A percentile compares a stretch with the other conserved stretches of the same genome.
Evolutionary conservation across 2,797 vertebrate genomes (phyloP).

Genomic region (Rhyacichthys aspro): DNA sequence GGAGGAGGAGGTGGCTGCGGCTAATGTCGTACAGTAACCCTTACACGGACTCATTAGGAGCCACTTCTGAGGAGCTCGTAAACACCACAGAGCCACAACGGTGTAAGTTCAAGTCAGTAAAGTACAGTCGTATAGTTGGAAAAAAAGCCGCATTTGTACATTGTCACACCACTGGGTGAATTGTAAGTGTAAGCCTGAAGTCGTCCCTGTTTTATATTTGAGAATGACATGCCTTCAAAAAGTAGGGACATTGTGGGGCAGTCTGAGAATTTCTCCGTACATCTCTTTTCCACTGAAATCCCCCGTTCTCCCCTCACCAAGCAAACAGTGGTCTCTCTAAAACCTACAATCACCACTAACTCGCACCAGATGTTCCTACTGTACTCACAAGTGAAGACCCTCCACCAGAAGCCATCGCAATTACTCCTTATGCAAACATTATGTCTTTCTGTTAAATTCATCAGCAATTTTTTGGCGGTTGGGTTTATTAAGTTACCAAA

Average conservation of each 20-base stretch:
- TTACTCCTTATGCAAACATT: conserved; percentile 75
- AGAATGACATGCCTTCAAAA: conserved; percentile 37
- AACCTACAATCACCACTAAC: conserved; percentile 82
- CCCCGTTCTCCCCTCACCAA: conserved; percentile 64
- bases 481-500: conserved; percentile 40
- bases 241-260: conserved; percentile 37
- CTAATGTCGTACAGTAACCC: conserved; percentile 77
- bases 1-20: conserved; percentile 63
- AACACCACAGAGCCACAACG: conserved; percentile 74
- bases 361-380: conserved; percentile 83
- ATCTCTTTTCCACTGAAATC: conserved; percentile 52
- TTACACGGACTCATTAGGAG: conserved; percentile 75
- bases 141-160: too few species aligned
- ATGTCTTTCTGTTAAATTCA: conserved; percentile 69
- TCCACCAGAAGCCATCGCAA: conserved; percentile 71
- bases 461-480: conserved; percentile 43
- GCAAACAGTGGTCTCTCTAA: conserved; percentile 76
- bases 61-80: conserved; percentile 78
- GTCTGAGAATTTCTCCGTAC: conserved; percentile 56
- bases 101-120: conserved; percentile 62
- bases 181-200: background rate
- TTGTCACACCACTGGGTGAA: background rate
- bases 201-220: background rate
- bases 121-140: conserved; percentile 39
- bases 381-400: conserved; percentile 77